Conservation (phyloP, 2,113 vertebrate genomes). For the Glaucidium brasilianum region DNA sequence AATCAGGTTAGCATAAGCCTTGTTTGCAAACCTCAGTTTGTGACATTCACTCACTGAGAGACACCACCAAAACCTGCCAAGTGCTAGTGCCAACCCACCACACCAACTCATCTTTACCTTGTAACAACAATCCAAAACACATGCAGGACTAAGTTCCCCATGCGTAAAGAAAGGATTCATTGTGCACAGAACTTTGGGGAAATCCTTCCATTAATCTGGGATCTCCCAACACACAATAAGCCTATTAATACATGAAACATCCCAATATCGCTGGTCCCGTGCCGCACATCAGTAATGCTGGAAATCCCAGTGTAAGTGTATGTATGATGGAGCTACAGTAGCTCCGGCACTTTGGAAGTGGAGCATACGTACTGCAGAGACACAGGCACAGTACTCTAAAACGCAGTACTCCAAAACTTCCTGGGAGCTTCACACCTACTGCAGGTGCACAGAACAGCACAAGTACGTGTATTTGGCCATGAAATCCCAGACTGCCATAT, state of each 20-base stretch:
- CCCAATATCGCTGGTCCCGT: rapidly evolving
- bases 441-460: background rate
- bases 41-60: background rate
- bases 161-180: background rate
- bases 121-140: background rate
- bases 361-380: background rate
- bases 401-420: background rate
- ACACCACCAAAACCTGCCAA: background rate
- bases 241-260: background rate
- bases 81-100: background rate
- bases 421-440: background rate
- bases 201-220: background rate
- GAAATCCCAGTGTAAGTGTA: background rate
- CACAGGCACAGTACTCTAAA: background rate
- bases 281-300: background rate
- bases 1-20: background rate
- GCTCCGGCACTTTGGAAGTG: background rate
- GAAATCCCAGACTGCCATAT: background rate
- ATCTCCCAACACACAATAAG: background rate
- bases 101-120: background rate
- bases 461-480: background rate
- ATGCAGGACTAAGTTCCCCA: rapidly evolving
- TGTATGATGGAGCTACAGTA: too few species aligned
- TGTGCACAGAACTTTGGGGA: background rate
- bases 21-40: background rate